Percentiles rank a stretch among this genome's conserved stretches.
These are phyloP conservation scores for Eidolon dupreanum DNA, from an alignment of 2,797 vertebrate genomes.

Conservation along the genomic window DNA sequence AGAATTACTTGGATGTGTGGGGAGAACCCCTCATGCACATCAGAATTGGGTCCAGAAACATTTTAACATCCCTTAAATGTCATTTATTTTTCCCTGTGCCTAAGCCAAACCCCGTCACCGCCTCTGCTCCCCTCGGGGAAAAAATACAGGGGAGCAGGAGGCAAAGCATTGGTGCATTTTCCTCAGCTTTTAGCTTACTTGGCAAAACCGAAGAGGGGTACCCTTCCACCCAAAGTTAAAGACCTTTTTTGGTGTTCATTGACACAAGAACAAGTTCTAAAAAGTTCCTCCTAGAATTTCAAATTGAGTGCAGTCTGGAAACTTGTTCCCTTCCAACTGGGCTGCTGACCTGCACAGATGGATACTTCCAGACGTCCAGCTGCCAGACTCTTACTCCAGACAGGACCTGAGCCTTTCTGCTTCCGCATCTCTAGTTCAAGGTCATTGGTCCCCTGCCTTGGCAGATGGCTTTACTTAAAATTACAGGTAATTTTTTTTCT, in stretches of 20 bases:
- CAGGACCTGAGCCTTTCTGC: background rate
- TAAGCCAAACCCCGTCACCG: background rate
- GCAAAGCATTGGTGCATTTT: background rate
- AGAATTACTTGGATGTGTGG: background rate
- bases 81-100: background rate
- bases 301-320: background rate
- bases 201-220: background rate
- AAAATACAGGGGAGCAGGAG: background rate
- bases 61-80: background rate
- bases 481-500: background rate
- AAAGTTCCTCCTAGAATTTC: background rate
- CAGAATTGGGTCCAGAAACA: background rate
- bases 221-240: background rate
- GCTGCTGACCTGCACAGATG: background rate
- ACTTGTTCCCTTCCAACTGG: background rate
- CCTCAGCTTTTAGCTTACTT: background rate
- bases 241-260: background rate
- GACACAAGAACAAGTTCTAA: background rate
- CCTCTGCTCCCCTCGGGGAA: background rate
- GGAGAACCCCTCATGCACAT: background rate
- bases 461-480: background rate
- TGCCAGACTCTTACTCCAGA: background rate
- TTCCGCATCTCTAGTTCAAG: background rate
- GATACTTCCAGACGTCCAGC: background rate
- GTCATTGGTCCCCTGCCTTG: background rate